Base-by-base conservation (phyloP, 2,888 invertebrate species). In the Stenoptilia bipunctidactyla region DNA sequence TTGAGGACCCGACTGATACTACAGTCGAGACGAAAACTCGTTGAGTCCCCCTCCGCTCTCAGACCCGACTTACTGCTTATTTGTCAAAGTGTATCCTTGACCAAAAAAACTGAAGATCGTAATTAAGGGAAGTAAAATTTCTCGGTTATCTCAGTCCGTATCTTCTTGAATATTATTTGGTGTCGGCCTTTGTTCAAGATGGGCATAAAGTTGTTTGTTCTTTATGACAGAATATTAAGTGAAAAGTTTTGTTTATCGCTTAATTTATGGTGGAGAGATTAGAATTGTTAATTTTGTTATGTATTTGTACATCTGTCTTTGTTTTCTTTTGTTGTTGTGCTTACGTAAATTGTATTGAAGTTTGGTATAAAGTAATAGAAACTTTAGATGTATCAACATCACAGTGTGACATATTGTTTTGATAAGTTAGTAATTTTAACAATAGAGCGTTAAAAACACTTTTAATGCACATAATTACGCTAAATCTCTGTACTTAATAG, bases 211-310 rank as follows among this genome's bases (percentile, higher is more conserved):
- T 48, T 53, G 60, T 60, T 61, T 53, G 45, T 49, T 49, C 50
- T 54, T 52, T 50, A 56, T 59, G 56, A 53, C 45, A 54, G 20
- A 54, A 46, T 53, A 50, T 54, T 60, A 61, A 67, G 66, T 65
- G 53, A 53, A 65, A 67, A 66, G 65, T 66, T 66, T 61, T 53
- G 52, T 55, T 57, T 58, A 56, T 50, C 44, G 41, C 45, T 36
- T 59, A 55, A 64, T 55, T 50, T 58, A 54, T 53, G 58, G 62
- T 49, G n/a, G 44, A 41, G 39, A 46, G 46, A 64, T 64, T 59
- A 56, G 54, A 64, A 67, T 60, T 64, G 58, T 56, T 55, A 59
- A 61, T 65, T 41, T 57, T 42, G 39, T 20, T 20, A 20, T 20
- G 20, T 20, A 8, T 20, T n/a, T 20, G 20, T 20, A 20, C 20